A percentile compares a stretch with the other conserved stretches of the same genome.
Evolutionary conservation across 1,140 invertebrate genomes (phyloP).

Genomic region (Diorhabda elongata): DNA sequence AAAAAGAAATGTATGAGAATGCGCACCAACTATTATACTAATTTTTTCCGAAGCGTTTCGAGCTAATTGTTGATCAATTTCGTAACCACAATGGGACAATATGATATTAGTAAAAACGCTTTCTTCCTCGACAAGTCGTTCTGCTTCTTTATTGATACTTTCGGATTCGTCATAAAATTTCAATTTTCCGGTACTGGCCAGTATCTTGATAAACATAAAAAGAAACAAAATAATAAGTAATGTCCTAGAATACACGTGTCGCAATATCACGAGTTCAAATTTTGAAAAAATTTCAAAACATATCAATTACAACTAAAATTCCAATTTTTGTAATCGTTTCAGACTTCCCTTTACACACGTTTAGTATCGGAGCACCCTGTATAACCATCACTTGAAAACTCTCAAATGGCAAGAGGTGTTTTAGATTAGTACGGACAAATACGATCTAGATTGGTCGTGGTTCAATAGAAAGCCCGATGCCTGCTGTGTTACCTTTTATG

Average conservation of each 20-base stretch:
- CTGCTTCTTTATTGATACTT: constrained; percentile 41
- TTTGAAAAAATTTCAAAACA: too few relatives aligned
- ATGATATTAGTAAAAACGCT: constrained; percentile 43
- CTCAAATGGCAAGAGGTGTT: too few relatives aligned
- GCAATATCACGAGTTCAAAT: too few relatives aligned
- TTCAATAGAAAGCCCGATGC: too few relatives aligned
- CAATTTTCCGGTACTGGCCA: constrained; percentile 41
- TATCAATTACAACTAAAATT: too few relatives aligned
- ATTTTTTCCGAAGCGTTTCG: constrained; percentile 55
- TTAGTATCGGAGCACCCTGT: too few relatives aligned
- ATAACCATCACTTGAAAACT: too few relatives aligned
- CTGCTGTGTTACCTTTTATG: too few relatives aligned
- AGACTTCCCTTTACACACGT: too few relatives aligned
- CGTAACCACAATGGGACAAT: constrained; percentile 57
- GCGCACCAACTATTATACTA: constrained; percentile 78
- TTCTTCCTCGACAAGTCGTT: constrained; percentile 41
- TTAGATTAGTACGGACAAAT: too few relatives aligned
- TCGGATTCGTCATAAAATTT: constrained; percentile 50
- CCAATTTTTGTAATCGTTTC: too few relatives aligned
- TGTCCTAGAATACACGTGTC: neutral
- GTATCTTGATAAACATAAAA: neutral
- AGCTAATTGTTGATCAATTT: constrained; percentile 62
- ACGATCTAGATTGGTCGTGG: too few relatives aligned
- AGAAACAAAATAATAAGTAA: neutral
- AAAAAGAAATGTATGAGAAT: constrained; percentile 62